Base-by-base conservation (phyloP, 2,888 invertebrate species). In the Pharmacophagus antenor region DNA sequence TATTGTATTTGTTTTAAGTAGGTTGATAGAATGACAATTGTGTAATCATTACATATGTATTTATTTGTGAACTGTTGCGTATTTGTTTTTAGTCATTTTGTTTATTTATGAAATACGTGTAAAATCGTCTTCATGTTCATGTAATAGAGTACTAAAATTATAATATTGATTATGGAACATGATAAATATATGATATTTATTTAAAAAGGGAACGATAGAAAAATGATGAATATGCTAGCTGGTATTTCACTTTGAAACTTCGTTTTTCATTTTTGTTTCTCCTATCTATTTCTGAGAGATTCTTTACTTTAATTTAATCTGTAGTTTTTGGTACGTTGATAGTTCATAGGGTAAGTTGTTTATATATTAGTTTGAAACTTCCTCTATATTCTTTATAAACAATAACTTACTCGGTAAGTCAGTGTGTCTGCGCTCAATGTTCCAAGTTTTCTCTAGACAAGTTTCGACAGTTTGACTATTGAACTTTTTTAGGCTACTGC, bases 401-500 rank as follows among this genome's bases (percentile, higher is more conserved):
- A 44, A 23, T 17, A 41, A 44, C 27, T 18, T 12, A 23, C 42
- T 18, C 18, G 18, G 18, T 10, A 15, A 42, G 18, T 23, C 18
- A 22, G 15, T 53, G 17, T 53, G 23, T 53, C 23, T 42, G 25
- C 42, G 23, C 42, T 44, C 53, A 22, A 44, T 44, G 20, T n/a
- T 15, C 18, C 15, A 44, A 53, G 42, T 53, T 53, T 53, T 20
- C 23, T 25, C 12, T 17, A 25, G 44, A 12, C 12, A 8, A 41
- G 15, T 53, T 53, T 53, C 44, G 53, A 53, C 53, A 53, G 42
- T 23, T 25, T 53, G 25, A 44, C 53, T 53, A 42, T 53, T 42
- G 21, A 53, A 44, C 42, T 44, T 25, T 53, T 53, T 44, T 20
- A 53, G 25, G 15, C 25, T 53, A 44, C 6, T 22, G 23, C 8